A percentile compares a stretch with the other conserved stretches of the same genome.
Evolutionary conservation across 2,888 invertebrate genomes (phyloP).

Genomic region (Drosophila mayaguana): DNA sequence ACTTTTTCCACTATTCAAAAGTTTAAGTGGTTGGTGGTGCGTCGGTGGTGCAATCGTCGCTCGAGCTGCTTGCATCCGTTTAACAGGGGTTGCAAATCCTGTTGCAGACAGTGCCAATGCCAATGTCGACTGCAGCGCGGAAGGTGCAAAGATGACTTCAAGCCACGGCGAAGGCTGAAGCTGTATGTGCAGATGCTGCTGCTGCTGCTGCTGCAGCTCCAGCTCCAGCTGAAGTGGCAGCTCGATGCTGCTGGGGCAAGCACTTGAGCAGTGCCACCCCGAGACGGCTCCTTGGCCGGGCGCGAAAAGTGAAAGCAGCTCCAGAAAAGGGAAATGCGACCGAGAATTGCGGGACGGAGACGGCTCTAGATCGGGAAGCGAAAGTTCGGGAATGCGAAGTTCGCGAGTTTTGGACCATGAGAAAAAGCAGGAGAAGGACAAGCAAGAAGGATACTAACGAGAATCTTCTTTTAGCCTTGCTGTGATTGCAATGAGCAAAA

Average conservation of each 20-base stretch:
- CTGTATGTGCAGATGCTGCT: background rate
- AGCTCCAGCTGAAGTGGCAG: slow-evolving; percentile 11
- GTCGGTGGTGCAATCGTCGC: slow-evolving; percentile 50
- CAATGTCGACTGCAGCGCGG: slow-evolving; percentile 30
- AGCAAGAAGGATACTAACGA: background rate
- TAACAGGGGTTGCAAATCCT: slow-evolving; percentile 35
- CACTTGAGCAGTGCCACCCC: slow-evolving; percentile 37
- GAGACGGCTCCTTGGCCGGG: slow-evolving; percentile 19
- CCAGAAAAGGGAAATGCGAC: slow-evolving; percentile 11
- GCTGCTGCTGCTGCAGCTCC: background rate
- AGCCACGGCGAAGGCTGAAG: slow-evolving; percentile 9
- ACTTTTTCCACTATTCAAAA: slow-evolving; percentile 80
- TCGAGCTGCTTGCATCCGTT: slow-evolving; percentile 36
- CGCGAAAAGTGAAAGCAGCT: slow-evolving; percentile 59
- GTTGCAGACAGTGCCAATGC: slow-evolving; percentile 44
- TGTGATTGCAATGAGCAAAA: background rate
- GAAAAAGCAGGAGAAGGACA: background rate
- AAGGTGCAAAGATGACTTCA: slow-evolving; percentile 53
- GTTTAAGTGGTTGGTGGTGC: slow-evolving; percentile 45
- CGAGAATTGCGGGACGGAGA: background rate
- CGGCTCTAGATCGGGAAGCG: background rate
- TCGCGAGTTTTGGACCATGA: background rate
- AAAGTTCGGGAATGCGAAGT: background rate
- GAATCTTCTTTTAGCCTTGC: background rate
- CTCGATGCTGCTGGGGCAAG: slow-evolving; percentile 16